Base-by-base conservation (phyloP, 1,140 invertebrate species). In the Phocides pigmalion region DNA sequence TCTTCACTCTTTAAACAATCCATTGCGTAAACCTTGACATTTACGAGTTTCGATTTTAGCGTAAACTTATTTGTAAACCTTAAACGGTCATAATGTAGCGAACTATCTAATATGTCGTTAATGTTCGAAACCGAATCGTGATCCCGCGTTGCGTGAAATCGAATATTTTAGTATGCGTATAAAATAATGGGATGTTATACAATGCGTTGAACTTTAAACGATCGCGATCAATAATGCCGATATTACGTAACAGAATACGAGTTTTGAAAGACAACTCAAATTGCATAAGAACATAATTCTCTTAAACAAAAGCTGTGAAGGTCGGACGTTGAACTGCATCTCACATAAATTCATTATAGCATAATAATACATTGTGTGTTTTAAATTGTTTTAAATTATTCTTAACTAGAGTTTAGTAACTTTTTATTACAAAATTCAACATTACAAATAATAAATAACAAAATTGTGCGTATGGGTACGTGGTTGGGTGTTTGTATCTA, bases 1-100 rank as follows among this genome's bases (percentile, higher is more conserved):
- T n/a, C n/a, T n/a, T n/a, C n/a, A n/a, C 74, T 74, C 76, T 74
- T 59, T 72, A 76, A 74, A 82, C 74, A 79, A 79, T 82, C 64
- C 12, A 44, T 87, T 86, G 78, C 81, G 83, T 79, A 87, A 86
- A 80, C 72, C 72, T 81, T 83, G 76, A 88, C 81, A 84, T 88
- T 84, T 79, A 49, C 49, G 66, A 70, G 68, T 84, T 86, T 83
- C 76, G 75, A 71, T 78, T 82, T 79, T 75, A 50, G 58, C 44
- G 58, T 63, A 22, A 63, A 41, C 37, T 42, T 56, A 56, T 67
- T 53, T 54, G 64, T 53, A 58, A 53, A 11, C 25, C 9, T 22
- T 59, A 46, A 59, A 59, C 42, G 19, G 37, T 56, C 22, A 20
- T 56, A 47, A 59, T 47, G 22, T 17, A 59, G 25, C 15, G 41